A percentile compares a stretch with the other conserved stretches of the same genome.
These are phyloP conservation scores for Periophthalmodon schlosseri DNA, from an alignment of 2,113 vertebrate species.

Conservation along the genomic window DNA sequence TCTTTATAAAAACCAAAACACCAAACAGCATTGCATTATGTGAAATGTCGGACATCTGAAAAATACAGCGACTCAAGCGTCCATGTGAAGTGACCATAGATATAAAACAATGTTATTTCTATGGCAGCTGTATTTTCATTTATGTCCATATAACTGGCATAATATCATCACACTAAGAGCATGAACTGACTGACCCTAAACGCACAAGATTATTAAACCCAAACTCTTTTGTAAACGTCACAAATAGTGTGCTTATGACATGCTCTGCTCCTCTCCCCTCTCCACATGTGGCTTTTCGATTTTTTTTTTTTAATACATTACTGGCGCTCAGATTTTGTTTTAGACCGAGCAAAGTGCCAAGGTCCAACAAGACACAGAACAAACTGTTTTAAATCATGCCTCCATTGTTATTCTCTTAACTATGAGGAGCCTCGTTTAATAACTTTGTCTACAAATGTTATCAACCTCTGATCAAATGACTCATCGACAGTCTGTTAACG, in stretches of 20 bases:
- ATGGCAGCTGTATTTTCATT: conserved; percentile 25
- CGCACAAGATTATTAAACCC: conserved; percentile 43
- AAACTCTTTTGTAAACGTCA: conserved; percentile 51
- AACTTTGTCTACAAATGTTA: conserved; percentile 44
- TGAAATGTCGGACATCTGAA: conserved; percentile 31
- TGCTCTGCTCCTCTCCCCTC: conserved; percentile 45
- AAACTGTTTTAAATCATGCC: conserved; percentile 51
- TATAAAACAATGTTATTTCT: conserved; percentile 47
- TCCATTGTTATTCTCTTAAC: conserved; percentile 42
- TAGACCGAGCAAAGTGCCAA: conserved; percentile 58
- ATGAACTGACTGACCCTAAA: conserved; percentile 31
- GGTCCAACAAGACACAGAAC: conserved; percentile 57
- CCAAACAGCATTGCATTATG: conserved; percentile 50
- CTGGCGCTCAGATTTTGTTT: conserved; percentile 14
- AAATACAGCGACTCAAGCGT: conserved; percentile 25
- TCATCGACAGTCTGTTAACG: conserved; percentile 47
- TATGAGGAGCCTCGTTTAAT: conserved; percentile 38
- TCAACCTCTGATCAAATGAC: conserved; percentile 44
- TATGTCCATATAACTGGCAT: conserved; percentile 36
- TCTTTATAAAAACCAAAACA: conserved; percentile 47
- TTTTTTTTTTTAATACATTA: conserved; percentile 1
- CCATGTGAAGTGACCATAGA: conserved; percentile 33
- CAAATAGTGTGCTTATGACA: conserved; percentile 48
- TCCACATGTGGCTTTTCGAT: conserved; percentile 23
- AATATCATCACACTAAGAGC: conserved; percentile 52